These are phyloP conservation scores for Diglossa brunneiventris DNA, from an alignment of 2,113 vertebrate genomes.

Conservation along the genomic window DNA sequence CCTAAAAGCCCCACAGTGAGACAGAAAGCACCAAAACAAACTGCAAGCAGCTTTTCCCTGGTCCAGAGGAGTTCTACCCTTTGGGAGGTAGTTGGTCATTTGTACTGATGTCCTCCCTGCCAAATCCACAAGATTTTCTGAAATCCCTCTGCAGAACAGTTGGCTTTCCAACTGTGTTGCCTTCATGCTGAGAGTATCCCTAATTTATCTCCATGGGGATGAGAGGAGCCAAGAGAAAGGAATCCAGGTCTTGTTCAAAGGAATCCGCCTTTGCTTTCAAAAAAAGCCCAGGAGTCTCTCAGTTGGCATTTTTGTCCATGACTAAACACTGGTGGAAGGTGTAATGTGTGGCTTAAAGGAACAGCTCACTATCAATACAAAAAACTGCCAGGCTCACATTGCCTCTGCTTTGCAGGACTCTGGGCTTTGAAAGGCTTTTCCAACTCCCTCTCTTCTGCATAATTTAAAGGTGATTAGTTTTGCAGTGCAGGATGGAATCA, in stretches of 20 bases:
- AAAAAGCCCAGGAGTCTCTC: constrained; percentile 30
- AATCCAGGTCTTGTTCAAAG: not conserved
- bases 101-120: not conserved
- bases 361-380: not conserved
- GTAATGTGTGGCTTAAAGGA: constrained; percentile 10
- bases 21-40: constrained; percentile 14
- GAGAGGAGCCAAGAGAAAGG: constrained; percentile 13
- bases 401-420: not conserved
- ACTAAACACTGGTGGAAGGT: constrained; percentile 10
- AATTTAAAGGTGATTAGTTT: constrained; percentile 50
- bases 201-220: not conserved
- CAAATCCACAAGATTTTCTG: constrained; percentile 5
- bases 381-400: not conserved
- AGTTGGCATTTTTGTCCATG: not conserved
- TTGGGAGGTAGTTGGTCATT: not conserved
- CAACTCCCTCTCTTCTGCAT: not conserved
- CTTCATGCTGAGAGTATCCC: constrained; percentile 11
- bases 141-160: not conserved
- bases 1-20: not conserved
- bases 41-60: not conserved
- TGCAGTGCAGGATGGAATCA: not conserved
- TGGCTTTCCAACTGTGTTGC: not conserved
- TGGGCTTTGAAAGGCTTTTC: not conserved
- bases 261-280: constrained; percentile 37
- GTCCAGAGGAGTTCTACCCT: not conserved